A percentile compares a stretch with the other conserved stretches of the same genome.
phyloP scores from a whole-genome alignment of 35 echinoderm and acorn worm genomes.

The Lytechinus variegatus region DNA sequence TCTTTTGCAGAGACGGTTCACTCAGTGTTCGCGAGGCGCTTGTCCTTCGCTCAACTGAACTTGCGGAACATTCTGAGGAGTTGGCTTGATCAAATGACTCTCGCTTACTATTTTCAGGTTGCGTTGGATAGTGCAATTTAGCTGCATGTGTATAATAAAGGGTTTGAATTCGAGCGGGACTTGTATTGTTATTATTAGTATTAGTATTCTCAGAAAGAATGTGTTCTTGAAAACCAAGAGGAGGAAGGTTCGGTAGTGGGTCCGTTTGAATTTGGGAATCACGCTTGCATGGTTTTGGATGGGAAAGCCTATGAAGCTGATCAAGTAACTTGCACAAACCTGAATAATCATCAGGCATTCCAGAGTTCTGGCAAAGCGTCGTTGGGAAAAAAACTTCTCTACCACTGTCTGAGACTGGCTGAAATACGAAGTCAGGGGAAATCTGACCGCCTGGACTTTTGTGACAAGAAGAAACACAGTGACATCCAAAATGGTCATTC shows the following conservation, averaged over 20 bases:
- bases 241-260: not conserved
- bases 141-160: not conserved
- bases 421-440: not conserved
- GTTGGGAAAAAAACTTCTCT: not conserved
- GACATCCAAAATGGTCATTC: not conserved
- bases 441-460: not conserved
- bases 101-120: not conserved
- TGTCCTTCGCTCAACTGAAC: not conserved
- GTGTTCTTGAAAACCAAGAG: not conserved
- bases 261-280: slow-evolving; percentile 11
- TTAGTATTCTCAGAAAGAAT: not conserved
- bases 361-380: not conserved
- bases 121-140: not conserved
- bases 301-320: not conserved
- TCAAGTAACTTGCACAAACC: not conserved
- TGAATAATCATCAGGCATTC: not conserved
- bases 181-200: not conserved
- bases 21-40: not conserved
- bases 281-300: not conserved
- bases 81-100: not conserved
- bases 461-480: not conserved
- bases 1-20: not conserved
- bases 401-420: not conserved
- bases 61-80: not conserved
- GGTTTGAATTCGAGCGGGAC: not conserved